Conservation (phyloP, 2,888 invertebrate species). For the Andrena dorsata region DNA sequence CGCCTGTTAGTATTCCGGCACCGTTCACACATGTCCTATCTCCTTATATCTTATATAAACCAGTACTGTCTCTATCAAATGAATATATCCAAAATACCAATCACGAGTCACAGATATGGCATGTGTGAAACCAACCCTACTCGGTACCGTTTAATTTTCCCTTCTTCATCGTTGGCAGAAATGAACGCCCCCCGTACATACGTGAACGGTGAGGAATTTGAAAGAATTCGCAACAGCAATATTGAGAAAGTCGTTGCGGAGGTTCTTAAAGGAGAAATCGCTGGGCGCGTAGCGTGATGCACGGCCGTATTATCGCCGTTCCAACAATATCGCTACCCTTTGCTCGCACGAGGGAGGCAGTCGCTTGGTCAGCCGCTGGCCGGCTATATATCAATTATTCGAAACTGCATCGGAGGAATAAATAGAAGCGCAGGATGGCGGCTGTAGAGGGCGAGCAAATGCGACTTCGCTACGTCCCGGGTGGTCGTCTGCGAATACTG, state of each 20-base stretch:
- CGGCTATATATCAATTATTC: conserved; percentile 64
- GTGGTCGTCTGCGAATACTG: conserved; percentile 30
- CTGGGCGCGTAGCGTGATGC: conserved; percentile 54
- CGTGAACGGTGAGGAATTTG: too few species aligned
- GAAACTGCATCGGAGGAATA: conserved; percentile 51
- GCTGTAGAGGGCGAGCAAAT: conserved; percentile 25
- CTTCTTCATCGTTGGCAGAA: too few species aligned
- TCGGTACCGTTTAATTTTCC: too few species aligned
- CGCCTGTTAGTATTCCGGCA: too few species aligned
- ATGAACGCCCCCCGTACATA: too few species aligned
- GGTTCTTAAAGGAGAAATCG: conserved; percentile 60
- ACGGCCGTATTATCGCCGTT: conserved; percentile 62
- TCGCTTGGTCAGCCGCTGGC: conserved; percentile 60
- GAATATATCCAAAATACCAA: too few species aligned
- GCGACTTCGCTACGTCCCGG: conserved; percentile 48
- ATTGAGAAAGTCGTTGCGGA: conserved; percentile 43
- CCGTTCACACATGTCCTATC: too few species aligned
- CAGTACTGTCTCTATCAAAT: too few species aligned
- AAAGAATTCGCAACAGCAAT: conserved; percentile 20
- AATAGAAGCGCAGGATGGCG: conserved; percentile 40
- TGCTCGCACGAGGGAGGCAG: conserved; percentile 39
- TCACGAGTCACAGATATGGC: too few species aligned
- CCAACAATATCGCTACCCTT: conserved; percentile 60
- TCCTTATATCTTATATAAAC: too few species aligned
- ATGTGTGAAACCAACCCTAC: too few species aligned